Evolutionary conservation across 1,140 invertebrate genomes (phyloP).

Genomic region (Diorhabda elongata): DNA sequence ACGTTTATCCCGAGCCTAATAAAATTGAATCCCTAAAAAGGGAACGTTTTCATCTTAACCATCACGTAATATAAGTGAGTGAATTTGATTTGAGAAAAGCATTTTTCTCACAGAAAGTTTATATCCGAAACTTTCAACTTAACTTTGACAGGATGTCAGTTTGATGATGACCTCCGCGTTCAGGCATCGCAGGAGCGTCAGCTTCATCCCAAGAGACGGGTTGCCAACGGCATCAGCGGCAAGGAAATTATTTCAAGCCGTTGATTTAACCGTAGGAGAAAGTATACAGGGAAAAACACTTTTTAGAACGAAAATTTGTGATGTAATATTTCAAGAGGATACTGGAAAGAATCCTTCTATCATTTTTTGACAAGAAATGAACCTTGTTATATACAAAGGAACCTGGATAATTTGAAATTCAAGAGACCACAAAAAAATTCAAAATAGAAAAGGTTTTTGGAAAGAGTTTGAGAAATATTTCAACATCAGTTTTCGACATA

Average conservation of each 20-base stretch:
- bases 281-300: not conserved
- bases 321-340: too few species aligned
- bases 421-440: too few species aligned
- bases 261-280: slow-evolving; percentile 5
- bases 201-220: not conserved
- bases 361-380: too few species aligned
- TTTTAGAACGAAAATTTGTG: too few species aligned
- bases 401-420: too few species aligned
- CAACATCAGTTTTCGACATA: too few species aligned
- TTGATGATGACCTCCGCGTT: slow-evolving; percentile 13
- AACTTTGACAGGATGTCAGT: slow-evolving; percentile 15
- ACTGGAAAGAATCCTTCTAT: too few species aligned
- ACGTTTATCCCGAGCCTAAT: not conserved
- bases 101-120: slow-evolving; percentile 11
- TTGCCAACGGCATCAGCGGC: slow-evolving; percentile 1
- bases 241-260: slow-evolving; percentile 13
- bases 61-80: slow-evolving; percentile 12
- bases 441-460: too few species aligned
- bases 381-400: too few species aligned
- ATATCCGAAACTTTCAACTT: slow-evolving; percentile 15
- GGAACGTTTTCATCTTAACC: slow-evolving; percentile 9
- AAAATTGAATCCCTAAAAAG: slow-evolving; percentile 7
- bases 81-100: slow-evolving; percentile 9
- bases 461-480: too few species aligned
- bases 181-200: not conserved